Evolutionary conservation across 64 coral and sea anemone genomes (phyloP).

Genomic region (Stichodactyla helianthus): DNA sequence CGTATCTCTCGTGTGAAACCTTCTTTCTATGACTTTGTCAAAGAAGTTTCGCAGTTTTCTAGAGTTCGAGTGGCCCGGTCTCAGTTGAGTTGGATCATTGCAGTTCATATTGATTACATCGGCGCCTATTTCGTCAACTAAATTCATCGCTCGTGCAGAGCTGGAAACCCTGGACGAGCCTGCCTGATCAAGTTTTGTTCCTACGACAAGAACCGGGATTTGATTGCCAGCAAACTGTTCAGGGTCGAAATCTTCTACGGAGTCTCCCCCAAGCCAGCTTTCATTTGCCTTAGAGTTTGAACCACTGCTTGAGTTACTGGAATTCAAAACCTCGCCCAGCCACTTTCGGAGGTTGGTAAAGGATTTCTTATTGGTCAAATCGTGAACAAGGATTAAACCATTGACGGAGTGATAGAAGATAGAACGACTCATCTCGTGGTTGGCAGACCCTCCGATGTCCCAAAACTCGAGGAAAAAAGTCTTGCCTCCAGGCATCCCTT

Average conservation of each 20-base stretch:
- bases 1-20: constrained; percentile 54
- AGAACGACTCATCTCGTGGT: constrained; percentile 81
- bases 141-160: constrained; percentile 68
- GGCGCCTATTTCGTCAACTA: constrained; percentile 96
- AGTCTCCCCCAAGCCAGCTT: constrained; percentile 72
- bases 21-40: constrained; percentile 96
- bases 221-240: constrained; percentile 98
- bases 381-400: constrained; percentile 95
- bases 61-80: constrained; percentile 52
- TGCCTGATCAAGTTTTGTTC: constrained; percentile 89
- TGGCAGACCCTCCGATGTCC: constrained; percentile 93
- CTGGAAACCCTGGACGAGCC: constrained; percentile 73
- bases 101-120: constrained; percentile 83
- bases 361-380: constrained; percentile 95
- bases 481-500: constrained; percentile 67
- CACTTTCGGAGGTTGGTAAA: constrained; percentile 85
- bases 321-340: constrained; percentile 81
- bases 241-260: constrained; percentile 75
- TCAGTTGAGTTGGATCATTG: constrained; percentile 66
- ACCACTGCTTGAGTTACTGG: constrained; percentile 59
- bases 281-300: constrained; percentile 43
- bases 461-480: constrained; percentile 95
- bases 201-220: constrained; percentile 88
- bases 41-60: constrained; percentile 78
- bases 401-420: constrained; percentile 91